These are phyloP conservation scores for Machimus rusticus DNA, from an alignment of 2,888 invertebrate genomes.

Conservation along the genomic window DNA sequence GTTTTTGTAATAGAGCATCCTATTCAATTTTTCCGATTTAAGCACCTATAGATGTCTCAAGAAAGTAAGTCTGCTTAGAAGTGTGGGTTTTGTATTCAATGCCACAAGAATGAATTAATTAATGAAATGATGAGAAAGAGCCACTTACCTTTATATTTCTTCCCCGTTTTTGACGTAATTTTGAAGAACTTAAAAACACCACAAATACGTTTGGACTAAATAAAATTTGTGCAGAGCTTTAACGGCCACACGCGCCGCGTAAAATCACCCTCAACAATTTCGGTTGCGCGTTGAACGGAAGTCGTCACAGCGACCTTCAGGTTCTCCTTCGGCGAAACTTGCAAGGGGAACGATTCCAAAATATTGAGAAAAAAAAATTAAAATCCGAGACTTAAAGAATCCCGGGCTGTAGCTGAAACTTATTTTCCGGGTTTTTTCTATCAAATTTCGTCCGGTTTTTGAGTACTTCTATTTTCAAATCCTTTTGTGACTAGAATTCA, in stretches of 20 bases:
- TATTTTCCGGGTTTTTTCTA: background rate
- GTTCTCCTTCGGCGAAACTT: background rate
- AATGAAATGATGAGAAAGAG: too few species aligned
- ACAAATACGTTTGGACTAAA: conserved; percentile 2
- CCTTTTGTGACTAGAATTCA: conserved; percentile 44
- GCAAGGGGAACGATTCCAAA: background rate
- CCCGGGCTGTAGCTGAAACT: background rate
- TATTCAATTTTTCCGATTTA: too few species aligned
- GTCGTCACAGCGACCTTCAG: background rate
- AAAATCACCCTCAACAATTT: background rate
- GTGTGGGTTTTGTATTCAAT: too few species aligned
- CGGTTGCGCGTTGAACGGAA: background rate
- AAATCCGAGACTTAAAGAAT: background rate
- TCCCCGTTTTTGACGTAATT: conserved; percentile 30
- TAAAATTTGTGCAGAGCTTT: conserved; percentile 4
- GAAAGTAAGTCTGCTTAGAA: too few species aligned
- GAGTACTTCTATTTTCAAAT: conserved; percentile 27
- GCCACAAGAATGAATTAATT: too few species aligned
- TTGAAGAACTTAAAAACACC: conserved; percentile 1
- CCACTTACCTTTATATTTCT: conserved; percentile 20
- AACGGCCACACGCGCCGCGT: background rate
- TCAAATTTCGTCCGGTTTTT: background rate
- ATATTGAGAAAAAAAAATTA: background rate
- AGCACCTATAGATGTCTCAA: too few species aligned
- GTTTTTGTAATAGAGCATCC: too few species aligned